Conservation (phyloP, 2,888 invertebrate species). For the Maniola hyperantus region DNA sequence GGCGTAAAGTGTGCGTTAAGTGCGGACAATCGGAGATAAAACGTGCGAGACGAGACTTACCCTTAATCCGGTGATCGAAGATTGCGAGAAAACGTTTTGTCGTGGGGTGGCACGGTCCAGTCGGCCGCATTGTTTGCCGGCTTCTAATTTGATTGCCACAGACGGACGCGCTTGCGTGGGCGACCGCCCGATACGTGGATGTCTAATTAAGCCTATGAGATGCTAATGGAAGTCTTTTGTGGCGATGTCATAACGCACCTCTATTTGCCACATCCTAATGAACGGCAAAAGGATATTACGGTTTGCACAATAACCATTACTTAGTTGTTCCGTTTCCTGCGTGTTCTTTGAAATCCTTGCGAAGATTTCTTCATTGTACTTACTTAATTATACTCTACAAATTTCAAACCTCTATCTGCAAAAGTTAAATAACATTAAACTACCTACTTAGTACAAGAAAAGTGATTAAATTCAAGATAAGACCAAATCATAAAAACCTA, state of each 20-base stretch:
- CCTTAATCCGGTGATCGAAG: slow-evolving; percentile 83
- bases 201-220: slow-evolving; percentile 77
- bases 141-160: slow-evolving; percentile 78
- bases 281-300: slow-evolving; percentile 17
- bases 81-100: slow-evolving; percentile 82
- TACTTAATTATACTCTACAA: background rate
- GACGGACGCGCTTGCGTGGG: slow-evolving; percentile 62
- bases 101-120: slow-evolving; percentile 76
- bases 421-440: too few relatives aligned
- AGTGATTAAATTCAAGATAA: background rate
- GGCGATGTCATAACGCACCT: slow-evolving; percentile 60
- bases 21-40: slow-evolving; percentile 83
- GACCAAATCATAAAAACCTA: background rate
- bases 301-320: slow-evolving; percentile 4
- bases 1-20: slow-evolving; percentile 81
- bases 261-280: slow-evolving; percentile 47
- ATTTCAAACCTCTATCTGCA: background rate
- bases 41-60: slow-evolving; percentile 79
- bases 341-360: slow-evolving; percentile 32
- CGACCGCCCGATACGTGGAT: slow-evolving; percentile 61
- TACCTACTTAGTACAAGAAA: background rate
- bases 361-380: background rate
- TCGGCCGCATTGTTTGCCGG: slow-evolving; percentile 72
- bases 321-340: slow-evolving; percentile 6
- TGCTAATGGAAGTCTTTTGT: slow-evolving; percentile 69